Conservation (phyloP, 2,113 vertebrate genomes). For the Etheostoma spectabile region DNA sequence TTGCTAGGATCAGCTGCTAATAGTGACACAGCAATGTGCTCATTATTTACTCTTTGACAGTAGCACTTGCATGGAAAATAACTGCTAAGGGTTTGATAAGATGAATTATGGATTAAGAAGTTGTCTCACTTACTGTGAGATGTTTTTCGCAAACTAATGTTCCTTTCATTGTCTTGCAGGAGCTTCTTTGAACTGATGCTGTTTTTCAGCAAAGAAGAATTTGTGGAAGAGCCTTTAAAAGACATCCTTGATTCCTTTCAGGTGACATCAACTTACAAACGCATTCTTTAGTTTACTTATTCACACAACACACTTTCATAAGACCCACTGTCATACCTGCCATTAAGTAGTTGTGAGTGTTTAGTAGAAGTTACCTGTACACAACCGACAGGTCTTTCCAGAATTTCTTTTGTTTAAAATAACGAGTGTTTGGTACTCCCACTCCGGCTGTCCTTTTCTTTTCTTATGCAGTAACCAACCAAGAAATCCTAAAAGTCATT, state of each 20-base stretch:
- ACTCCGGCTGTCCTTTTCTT: not conserved
- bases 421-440: not conserved
- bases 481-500: not conserved
- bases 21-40: not conserved
- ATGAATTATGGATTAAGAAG: not conserved
- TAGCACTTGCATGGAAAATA: not conserved
- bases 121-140: not conserved
- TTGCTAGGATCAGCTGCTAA: not conserved
- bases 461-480: not conserved
- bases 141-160: not conserved
- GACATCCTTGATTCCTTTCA: conserved; percentile 95
- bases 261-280: conserved; percentile 81
- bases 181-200: conserved; percentile 99
- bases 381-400: not conserved
- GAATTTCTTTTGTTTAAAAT: not conserved
- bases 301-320: not conserved
- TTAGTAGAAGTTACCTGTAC: not conserved
- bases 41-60: not conserved
- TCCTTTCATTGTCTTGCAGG: conserved; percentile 81
- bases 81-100: not conserved
- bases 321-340: not conserved
- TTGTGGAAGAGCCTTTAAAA: conserved; percentile 95
- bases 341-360: not conserved
- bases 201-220: conserved; percentile 98
- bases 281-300: not conserved